Conservation (phyloP, 2,797 vertebrate species). For the Etheostoma perlongum region DNA sequence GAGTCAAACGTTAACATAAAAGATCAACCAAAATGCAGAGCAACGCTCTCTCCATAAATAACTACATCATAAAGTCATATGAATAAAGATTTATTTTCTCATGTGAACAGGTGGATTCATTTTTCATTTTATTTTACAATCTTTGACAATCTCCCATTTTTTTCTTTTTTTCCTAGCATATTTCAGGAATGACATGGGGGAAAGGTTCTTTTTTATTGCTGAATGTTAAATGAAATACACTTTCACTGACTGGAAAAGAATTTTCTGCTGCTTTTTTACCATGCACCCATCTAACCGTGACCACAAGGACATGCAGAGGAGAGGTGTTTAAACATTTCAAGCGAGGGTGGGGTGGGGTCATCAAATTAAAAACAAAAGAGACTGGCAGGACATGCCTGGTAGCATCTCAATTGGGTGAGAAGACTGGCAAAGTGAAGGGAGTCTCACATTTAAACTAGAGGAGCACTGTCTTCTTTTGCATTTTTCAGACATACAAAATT, state of each 20-base stretch:
- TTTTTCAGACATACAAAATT: conserved; percentile 80
- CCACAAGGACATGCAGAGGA: conserved; percentile 98
- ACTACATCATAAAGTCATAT: conserved; percentile 85
- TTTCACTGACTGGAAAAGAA: conserved; percentile 91
- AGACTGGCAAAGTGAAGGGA: conserved; percentile 62
- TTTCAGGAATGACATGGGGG: conserved; percentile 88
- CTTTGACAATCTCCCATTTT: conserved; percentile 92
- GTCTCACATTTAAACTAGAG: conserved; percentile 83
- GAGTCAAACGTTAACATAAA: conserved; percentile 36
- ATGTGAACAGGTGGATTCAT: conserved; percentile 89
- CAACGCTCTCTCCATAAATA: conserved; percentile 73
- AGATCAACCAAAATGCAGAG: conserved; percentile 55
- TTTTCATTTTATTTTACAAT: conserved; percentile 91
- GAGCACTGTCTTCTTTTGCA: conserved; percentile 79
- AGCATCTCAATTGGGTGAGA: conserved; percentile 57
- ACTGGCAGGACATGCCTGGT: conserved; percentile 59
- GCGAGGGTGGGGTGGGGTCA: conserved; percentile 76
- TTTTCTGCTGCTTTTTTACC: conserved; percentile 94
- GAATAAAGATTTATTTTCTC: conserved; percentile 90
- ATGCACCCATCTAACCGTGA: conserved; percentile 99
- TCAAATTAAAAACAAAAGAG: conserved; percentile 82
- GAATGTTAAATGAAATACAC: conserved; percentile 96
- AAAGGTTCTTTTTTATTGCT: conserved; percentile 92
- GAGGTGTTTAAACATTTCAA: conserved; percentile 88
- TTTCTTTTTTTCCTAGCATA: conserved; percentile 89